Conservation (phyloP, 37 sponge, comb jelly and placozoan genomes). For the Eunapius fragilis region DNA sequence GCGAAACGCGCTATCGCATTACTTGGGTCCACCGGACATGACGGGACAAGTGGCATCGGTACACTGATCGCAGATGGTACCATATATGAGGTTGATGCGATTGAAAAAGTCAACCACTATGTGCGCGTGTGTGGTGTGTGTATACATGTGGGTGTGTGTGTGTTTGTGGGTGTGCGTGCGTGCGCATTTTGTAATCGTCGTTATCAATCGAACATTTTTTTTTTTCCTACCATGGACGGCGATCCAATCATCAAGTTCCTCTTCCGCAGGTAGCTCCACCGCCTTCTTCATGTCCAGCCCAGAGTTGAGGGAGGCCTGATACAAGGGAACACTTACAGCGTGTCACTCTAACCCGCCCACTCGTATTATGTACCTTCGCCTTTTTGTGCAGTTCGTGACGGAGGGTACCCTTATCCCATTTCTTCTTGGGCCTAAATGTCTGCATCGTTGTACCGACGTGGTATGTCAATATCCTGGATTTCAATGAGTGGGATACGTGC, state of each 20-base stretch:
- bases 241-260: slow-evolving; percentile 88
- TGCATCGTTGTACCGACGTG: slow-evolving; percentile 6
- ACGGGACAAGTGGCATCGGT: slow-evolving; percentile 75
- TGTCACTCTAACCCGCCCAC: neutral
- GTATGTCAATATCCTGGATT: neutral
- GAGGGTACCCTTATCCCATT: slow-evolving; percentile 88
- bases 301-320: slow-evolving; percentile 85
- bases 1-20: neutral
- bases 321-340: no score
- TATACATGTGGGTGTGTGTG: neutral
- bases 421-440: slow-evolving; percentile 95
- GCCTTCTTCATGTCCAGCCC: slow-evolving; percentile 83
- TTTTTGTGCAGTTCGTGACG: slow-evolving; percentile 91
- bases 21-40: slow-evolving; percentile 95
- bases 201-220: neutral
- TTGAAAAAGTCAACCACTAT: slow-evolving; percentile 94
- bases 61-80: slow-evolving; percentile 81
- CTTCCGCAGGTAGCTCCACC: slow-evolving; percentile 74
- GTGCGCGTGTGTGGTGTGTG: neutral
- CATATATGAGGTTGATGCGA: slow-evolving; percentile 92
- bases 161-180: neutral
- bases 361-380: slow-evolving; percentile 64
- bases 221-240: slow-evolving; percentile 80
- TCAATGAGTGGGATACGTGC: neutral
- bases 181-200: neutral